Evolutionary conservation across 2,888 invertebrate genomes (phyloP), one percentile per base, ranked within the genome.

Genomic region (Drosophila suboccidentalis): DNA sequence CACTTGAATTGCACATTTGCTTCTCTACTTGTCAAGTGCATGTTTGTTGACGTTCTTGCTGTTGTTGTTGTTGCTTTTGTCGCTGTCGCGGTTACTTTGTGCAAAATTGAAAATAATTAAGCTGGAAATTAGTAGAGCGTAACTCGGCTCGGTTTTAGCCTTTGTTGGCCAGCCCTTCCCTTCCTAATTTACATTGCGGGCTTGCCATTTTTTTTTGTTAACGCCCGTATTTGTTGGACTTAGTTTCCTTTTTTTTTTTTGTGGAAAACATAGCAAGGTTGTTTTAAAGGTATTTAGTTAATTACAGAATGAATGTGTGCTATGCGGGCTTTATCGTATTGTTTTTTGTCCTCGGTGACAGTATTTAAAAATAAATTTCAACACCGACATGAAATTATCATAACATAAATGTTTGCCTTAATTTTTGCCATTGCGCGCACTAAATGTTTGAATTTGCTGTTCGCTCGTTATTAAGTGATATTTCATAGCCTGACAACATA

Each of bases 81-180:
- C 41, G 79, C 54, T 72, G 81, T 75, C 75, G 80, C 72, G 80
- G 78, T 82, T 83, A 88, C 87, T 86, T 86, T 86, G 87, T 76
- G 75, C 65, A 71, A 84, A 84, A 84, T 84, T 76, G 69, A 74
- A 87, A 84, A 87, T 84, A 84, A 84, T 84, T 87, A 87, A 87
- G 85, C 86, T 74, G 74, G 71, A 78, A 86, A 88, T 86, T 87
- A 86, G 76, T 89, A 86, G 86, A 86, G 86, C 86, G 86, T 88
- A 84, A 82, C 88, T 60, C 55, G 49, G 67, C 69, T 53, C 43
- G 71, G 55, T 64, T 69, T 64, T 64, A 38, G 41, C 51, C 69
- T 76, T 77, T 76, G 75, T 77, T 72, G 41, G 43, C 38, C 29
- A 38, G 41, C 63, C 61, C 43, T 44, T 46, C 36, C 41, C 53